Conservation (phyloP, 2,113 vertebrate genomes). For the Lepidothrix coronata region DNA sequence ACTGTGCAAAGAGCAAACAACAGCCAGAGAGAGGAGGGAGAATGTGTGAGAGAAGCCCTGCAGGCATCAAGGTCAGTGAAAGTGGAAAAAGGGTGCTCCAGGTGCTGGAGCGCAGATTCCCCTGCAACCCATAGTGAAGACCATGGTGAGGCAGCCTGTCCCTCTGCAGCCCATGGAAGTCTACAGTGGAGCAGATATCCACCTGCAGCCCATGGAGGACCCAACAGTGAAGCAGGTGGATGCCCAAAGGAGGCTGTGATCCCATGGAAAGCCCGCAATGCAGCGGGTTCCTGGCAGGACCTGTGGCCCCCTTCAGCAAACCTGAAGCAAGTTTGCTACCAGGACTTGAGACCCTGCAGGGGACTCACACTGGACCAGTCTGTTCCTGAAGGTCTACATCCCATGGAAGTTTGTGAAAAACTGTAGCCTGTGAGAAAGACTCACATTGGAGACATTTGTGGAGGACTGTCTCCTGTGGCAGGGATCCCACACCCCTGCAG, state of each 20-base stretch:
- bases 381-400: background rate
- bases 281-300: background rate
- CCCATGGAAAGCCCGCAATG: fast-evolving
- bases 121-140: background rate
- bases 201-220: background rate
- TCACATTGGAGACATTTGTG: background rate
- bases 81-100: background rate
- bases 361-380: background rate
- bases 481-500: background rate
- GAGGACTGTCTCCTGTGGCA: background rate
- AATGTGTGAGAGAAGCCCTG: background rate
- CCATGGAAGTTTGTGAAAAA: background rate
- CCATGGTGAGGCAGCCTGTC: background rate
- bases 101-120: background rate
- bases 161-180: background rate
- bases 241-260: background rate
- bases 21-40: background rate
- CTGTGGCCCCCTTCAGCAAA: too few species aligned
- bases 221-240: background rate
- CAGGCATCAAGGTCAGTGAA: background rate
- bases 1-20: background rate
- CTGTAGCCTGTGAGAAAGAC: background rate
- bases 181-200: background rate
- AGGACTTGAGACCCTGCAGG: background rate
- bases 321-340: background rate